These are phyloP conservation scores for Cephalotes varians DNA, from an alignment of 2,888 invertebrate genomes.

Conservation along the genomic window DNA sequence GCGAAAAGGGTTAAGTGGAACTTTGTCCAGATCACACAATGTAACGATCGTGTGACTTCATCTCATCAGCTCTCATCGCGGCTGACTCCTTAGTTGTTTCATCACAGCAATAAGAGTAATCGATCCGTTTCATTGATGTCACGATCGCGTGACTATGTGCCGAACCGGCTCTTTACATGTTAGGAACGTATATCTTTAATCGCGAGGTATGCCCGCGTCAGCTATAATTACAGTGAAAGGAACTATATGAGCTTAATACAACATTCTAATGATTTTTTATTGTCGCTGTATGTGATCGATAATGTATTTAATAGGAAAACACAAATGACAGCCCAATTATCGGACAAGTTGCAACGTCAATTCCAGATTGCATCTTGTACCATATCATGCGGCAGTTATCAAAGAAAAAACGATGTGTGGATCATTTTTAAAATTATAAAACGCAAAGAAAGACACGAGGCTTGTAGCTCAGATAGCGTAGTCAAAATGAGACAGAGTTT, in stretches of 20 bases:
- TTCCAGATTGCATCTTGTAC: not conserved
- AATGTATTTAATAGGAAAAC: slow-evolving; percentile 28
- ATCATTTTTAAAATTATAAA: slow-evolving; percentile 3
- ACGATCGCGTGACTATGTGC: slow-evolving; percentile 46
- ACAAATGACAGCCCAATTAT: slow-evolving; percentile 37
- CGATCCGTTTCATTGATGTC: slow-evolving; percentile 55
- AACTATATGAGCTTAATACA: slow-evolving; percentile 38
- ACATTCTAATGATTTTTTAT: slow-evolving; percentile 17
- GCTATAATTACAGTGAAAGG: slow-evolving; percentile 40
- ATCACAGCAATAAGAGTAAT: slow-evolving; percentile 49
- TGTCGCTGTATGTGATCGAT: slow-evolving; percentile 13
- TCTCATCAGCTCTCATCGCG: slow-evolving; percentile 28
- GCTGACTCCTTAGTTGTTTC: slow-evolving; percentile 30
- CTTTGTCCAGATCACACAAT: slow-evolving; percentile 24
- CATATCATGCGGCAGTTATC: not conserved
- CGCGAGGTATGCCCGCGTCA: slow-evolving; percentile 36
- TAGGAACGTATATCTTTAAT: slow-evolving; percentile 41
- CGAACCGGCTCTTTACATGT: slow-evolving; percentile 43
- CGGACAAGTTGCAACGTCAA: slow-evolving; percentile 9
- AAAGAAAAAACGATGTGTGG: not conserved
- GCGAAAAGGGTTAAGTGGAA: slow-evolving; percentile 28
- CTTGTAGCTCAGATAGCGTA: not conserved
- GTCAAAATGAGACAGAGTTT: not conserved
- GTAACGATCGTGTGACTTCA: slow-evolving; percentile 41
- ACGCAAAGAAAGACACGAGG: not conserved